Evolutionary conservation across 1,140 invertebrate genomes (phyloP).

Genomic region (Octopus sinensis): DNA sequence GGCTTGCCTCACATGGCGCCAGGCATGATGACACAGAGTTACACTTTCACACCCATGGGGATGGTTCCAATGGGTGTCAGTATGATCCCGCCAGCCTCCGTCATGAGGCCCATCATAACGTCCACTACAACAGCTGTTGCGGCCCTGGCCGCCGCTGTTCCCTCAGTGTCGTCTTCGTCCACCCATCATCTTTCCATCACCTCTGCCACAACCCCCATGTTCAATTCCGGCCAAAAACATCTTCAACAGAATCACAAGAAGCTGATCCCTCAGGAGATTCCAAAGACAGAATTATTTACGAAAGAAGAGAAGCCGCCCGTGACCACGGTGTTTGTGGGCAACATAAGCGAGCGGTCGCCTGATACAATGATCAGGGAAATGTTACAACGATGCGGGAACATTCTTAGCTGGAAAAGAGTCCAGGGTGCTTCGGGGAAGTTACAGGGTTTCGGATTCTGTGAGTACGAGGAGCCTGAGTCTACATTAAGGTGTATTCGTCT

Average conservation of each 20-base stretch:
- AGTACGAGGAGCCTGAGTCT: slow-evolving; percentile 89
- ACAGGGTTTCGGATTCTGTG: slow-evolving; percentile 90
- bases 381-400: slow-evolving; percentile 78
- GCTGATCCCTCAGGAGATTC: no score
- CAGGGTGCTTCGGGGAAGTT: slow-evolving; percentile 72
- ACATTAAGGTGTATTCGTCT: slow-evolving; percentile 89
- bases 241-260: no score
- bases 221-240: no score
- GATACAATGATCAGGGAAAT: slow-evolving; percentile 93
- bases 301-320: slow-evolving; percentile 68
- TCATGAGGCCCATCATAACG: no score
- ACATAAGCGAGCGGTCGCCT: slow-evolving; percentile 92
- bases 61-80: no score
- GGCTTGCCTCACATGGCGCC: slow-evolving; percentile 51
- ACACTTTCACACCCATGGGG: slow-evolving; percentile 52
- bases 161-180: no score
- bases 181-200: no score
- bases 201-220: no score
- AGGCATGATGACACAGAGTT: slow-evolving; percentile 48
- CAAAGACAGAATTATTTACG: no score
- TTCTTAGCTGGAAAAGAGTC: slow-evolving; percentile 94
- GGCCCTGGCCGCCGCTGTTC: no score
- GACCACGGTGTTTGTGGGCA: slow-evolving; percentile 98
- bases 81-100: no score
- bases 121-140: no score